phyloP scores from a whole-genome alignment of 2,113 vertebrate genomes.

The Syngnathus floridae region DNA sequence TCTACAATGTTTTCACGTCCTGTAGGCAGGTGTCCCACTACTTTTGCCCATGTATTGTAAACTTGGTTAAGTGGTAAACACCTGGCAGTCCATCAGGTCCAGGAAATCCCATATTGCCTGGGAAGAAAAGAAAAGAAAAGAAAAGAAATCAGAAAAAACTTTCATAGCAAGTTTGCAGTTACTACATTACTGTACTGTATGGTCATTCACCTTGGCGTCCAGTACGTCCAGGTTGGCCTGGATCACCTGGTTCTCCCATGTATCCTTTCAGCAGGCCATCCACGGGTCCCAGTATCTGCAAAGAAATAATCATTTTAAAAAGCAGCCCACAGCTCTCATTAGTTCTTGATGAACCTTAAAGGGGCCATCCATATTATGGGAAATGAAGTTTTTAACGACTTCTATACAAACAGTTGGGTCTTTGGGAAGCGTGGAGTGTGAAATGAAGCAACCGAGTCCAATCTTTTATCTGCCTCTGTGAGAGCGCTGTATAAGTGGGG shows the following conservation, averaged over 20 bases:
- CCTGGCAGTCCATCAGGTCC: constrained; percentile 47
- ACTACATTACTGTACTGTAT: no score
- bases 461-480: no score
- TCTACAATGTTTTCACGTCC: background rate
- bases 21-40: background rate
- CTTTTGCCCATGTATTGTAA: background rate
- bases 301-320: constrained; percentile 7
- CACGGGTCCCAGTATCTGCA: constrained; percentile 18
- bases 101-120: constrained; percentile 45
- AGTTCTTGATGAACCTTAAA: background rate
- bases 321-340: background rate
- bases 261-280: constrained; percentile 38
- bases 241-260: constrained; percentile 43
- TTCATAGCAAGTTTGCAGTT: background rate
- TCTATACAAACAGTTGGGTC: no score
- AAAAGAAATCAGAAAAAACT: background rate
- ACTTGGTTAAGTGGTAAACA: background rate
- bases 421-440: no score
- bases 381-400: no score
- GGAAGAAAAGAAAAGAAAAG: constrained; percentile 1
- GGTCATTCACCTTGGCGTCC: constrained; percentile 39
- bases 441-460: no score
- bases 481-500: no score
- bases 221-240: constrained; percentile 33
- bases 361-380: background rate